Conservation (phyloP, 2,113 vertebrate genomes). For the Abramis brama region DNA sequence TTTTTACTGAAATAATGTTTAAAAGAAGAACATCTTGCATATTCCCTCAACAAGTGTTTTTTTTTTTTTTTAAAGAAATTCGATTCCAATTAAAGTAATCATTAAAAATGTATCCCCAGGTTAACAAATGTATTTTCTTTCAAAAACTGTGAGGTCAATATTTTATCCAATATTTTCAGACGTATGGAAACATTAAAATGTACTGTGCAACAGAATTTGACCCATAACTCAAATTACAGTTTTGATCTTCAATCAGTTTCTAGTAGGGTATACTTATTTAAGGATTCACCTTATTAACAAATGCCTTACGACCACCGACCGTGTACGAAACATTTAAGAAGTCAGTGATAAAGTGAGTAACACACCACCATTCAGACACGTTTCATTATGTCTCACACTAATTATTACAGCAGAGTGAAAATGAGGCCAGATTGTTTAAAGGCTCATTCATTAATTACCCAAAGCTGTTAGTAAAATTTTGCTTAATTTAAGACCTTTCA, state of each 20-base stretch:
- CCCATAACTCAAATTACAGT: not conserved
- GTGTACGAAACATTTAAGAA: constrained; percentile 8
- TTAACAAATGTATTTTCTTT: not conserved
- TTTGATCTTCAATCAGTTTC: not conserved
- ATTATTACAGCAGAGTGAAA: constrained; percentile 24
- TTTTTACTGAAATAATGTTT: not conserved
- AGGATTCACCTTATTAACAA: constrained; percentile 10
- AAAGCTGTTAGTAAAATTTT: not conserved
- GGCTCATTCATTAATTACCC: not conserved
- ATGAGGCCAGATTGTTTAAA: not conserved
- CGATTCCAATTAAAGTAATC: not conserved
- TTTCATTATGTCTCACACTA: not conserved
- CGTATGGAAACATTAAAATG: not conserved
- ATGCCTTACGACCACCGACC: not conserved
- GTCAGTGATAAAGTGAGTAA: constrained; percentile 13
- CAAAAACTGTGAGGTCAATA: not conserved
- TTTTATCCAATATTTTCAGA: not conserved
- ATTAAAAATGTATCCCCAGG: not conserved
- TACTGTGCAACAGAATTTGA: not conserved
- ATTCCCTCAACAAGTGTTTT: not conserved
- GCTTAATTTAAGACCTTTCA: not conserved
- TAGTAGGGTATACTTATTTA: not conserved
- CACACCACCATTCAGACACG: constrained; percentile 6
- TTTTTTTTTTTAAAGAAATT: not conserved
- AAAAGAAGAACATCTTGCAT: not conserved